These are phyloP conservation scores for Hystrix cristata DNA, from an alignment of 2,113 vertebrate genomes.

Conservation along the genomic window DNA sequence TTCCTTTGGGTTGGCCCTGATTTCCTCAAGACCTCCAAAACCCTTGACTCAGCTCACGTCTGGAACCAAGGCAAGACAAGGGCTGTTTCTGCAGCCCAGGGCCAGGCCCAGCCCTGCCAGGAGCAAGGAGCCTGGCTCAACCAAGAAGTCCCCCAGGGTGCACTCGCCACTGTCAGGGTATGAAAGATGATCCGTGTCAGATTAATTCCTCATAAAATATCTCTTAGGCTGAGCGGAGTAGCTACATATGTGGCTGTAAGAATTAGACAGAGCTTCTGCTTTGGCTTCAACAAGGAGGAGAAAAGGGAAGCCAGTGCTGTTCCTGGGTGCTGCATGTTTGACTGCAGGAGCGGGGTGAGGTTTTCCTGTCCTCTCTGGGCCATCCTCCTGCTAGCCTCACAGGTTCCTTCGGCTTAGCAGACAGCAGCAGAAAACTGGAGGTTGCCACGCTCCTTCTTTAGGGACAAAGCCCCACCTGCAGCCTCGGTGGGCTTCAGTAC, in stretches of 20 bases:
- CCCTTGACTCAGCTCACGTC: background rate
- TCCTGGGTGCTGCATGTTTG: background rate
- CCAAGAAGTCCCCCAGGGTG: slow-evolving; percentile 7
- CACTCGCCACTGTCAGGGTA: background rate
- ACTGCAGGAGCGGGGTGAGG: background rate
- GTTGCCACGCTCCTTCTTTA: background rate
- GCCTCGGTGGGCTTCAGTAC: background rate
- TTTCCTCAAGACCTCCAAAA: slow-evolving; percentile 19
- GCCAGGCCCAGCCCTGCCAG: background rate
- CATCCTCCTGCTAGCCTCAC: background rate
- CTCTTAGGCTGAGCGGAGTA: slow-evolving; percentile 61
- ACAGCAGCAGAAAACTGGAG: background rate
- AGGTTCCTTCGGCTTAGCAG: background rate
- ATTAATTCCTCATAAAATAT: slow-evolving; percentile 71
- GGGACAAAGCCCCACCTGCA: background rate
- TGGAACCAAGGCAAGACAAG: background rate
- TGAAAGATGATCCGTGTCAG: slow-evolving; percentile 63
- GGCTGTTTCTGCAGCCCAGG: background rate
- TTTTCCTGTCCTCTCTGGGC: background rate
- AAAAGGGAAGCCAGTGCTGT: background rate
- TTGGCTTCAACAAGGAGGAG: slow-evolving; percentile 23
- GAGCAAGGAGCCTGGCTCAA: background rate
- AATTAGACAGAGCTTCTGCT: slow-evolving; percentile 60
- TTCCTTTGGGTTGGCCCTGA: slow-evolving; percentile 46
- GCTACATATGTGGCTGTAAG: slow-evolving; percentile 41